A percentile compares a stretch with the other conserved stretches of the same genome.
These are phyloP conservation scores for Andricus curvator DNA, from an alignment of 2,888 invertebrate genomes.

Conservation along the genomic window DNA sequence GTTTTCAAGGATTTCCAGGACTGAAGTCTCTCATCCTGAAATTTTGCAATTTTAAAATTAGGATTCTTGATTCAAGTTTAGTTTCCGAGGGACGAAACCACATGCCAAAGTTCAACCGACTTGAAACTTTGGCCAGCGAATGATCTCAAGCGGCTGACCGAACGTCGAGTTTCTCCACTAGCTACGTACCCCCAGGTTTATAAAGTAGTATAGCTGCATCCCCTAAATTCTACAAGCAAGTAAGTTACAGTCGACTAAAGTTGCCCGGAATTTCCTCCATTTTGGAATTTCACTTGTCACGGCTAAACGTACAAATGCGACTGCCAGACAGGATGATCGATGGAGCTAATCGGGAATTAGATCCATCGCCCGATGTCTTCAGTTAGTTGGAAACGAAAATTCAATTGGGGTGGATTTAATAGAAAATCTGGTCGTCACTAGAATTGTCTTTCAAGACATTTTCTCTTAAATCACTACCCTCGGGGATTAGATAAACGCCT, in stretches of 20 bases:
- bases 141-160: not conserved
- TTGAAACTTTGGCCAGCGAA: not conserved
- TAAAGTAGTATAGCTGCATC: not conserved
- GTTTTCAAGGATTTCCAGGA: too few species aligned
- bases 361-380: not conserved
- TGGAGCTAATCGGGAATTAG: not conserved
- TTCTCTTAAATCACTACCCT: too few species aligned
- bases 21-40: too few species aligned
- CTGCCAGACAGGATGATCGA: not conserved
- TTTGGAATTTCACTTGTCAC: not conserved
- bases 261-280: not conserved
- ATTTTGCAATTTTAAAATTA: not conserved
- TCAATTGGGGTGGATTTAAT: not conserved
- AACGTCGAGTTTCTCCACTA: constrained; percentile 1
- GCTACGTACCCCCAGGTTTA: not conserved
- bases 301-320: not conserved
- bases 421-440: not conserved
- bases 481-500: too few species aligned
- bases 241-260: not conserved
- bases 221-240: not conserved
- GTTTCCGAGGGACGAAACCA: not conserved
- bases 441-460: too few species aligned
- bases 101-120: not conserved
- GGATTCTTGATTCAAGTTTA: not conserved
- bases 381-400: not conserved